Base-by-base conservation (phyloP, 2,888 invertebrate species). In the Eupithecia subumbrata region DNA sequence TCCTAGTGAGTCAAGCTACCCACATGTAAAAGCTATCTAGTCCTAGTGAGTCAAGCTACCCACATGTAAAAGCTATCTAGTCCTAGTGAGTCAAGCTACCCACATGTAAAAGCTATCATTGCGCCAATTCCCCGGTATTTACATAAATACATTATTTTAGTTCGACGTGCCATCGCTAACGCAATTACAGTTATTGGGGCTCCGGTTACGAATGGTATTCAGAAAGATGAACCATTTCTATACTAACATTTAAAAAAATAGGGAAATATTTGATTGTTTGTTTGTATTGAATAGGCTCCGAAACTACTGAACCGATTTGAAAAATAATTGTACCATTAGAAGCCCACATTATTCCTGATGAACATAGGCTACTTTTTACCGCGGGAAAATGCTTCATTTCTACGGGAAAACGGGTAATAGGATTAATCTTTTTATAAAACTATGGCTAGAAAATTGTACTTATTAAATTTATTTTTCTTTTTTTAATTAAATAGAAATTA, bases 81-180 rank as follows among this genome's bases (percentile, higher is more conserved):
- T 34, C 16, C 16, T 4, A 30, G 30, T 63, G 7, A 64, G 30
- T 34, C 64, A 18, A 64, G 1, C 67, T 67, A 34, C 66, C 34
- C 80, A 81, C 85, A 85, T 78, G 85, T 87, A 86, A 87, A 89
- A 88, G 88, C 89, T 90, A 90, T 89, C 89, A 87, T 86, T 85
- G 84, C 85, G 86, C 86, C 87, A 87, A 88, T 90, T 86, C 80
- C 80, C 73, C 52, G 72, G 81, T 86, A 88, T 89, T 89, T 89
- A 86, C 87, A 82, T 87, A 90, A 90, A 89, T 87, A 83, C 88
- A 87, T 89, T 89, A 91, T 91, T 91, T 90, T 84, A 85, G 88
- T 87, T 85, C 81, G 77, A 82, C 79, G n/a, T 34, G 64, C 67
- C 67, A 67, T 83, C 85, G 79, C 86, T 89, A 86, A 86, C 85